Base-by-base conservation (phyloP, 2,888 invertebrate genomes). In the Nephrocerus scutellatus region DNA sequence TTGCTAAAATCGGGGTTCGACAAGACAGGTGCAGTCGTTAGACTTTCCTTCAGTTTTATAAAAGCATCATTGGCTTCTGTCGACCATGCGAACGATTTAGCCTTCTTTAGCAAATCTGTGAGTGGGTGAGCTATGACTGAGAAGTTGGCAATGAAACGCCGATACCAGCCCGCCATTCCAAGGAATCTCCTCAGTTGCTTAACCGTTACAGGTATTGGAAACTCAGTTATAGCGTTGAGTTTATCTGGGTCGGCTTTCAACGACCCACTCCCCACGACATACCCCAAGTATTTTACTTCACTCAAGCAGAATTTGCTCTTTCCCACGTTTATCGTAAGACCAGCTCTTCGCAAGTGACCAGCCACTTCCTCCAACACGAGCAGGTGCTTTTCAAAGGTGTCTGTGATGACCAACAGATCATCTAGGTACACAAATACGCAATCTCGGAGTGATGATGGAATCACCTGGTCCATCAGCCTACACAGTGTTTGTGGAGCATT, bases 1-100 rank as follows among this genome's bases (percentile, higher is more conserved):
- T 26, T 39, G 1, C 20, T 20, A 28, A 44, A 48, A 21, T 46
- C 46, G 3, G 43, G 37, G 32, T 46, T 40, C 3, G 14, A 8
- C n/a, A 43, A 15, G 4, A 43, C 30, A 12, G 46, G 38, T n/a
- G 38, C 38, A 4, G 30, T 16, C 1, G 39, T 39, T 4, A 43
- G 9, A 2, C 30, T 18, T 2, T 12, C 15, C 16, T 46, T 41
- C 3, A 46, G n/a, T 8, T 31, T 20, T 4, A 35, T 22, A 24
- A 42, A 36, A 24, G 16, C 5, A n/a, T n/a, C n/a, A n/a, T n/a
- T n/a, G n/a, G 43, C 39, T 19, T 35, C 35, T 3, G n/a, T 7
- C 4, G 38, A 34, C 34, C 33, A 42, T 2, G 14, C 21, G 16
- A 42, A 42, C 9, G 30, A 38, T n/a, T 20, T 23, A 14, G 30